A percentile compares a stretch with the other conserved stretches of the same genome.
Conservation (phyloP, 1,140 invertebrate genomes). For the Diuraphis noxia region DNA sequence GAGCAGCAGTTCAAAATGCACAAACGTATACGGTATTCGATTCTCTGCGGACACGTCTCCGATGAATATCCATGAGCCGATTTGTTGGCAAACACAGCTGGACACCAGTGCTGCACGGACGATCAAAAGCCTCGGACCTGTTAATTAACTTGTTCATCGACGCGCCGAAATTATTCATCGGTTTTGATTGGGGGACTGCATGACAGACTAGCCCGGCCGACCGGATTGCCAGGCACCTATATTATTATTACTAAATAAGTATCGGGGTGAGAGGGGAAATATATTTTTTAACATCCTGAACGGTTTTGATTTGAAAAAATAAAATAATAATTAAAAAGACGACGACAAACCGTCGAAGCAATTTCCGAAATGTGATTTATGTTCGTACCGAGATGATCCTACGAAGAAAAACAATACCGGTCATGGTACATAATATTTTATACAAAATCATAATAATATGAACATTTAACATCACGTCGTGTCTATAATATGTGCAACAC, state of each 20-base stretch:
- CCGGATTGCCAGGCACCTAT: background rate
- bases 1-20: background rate
- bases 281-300: conserved; percentile 4
- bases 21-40: background rate
- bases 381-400: background rate
- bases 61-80: conserved; percentile 47
- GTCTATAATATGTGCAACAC: too few relatives aligned
- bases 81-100: conserved; percentile 25
- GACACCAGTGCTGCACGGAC: background rate
- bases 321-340: background rate
- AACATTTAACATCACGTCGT: too few relatives aligned
- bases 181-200: conserved; percentile 13
- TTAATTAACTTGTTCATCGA: conserved; percentile 51
- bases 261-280: background rate
- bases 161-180: conserved; percentile 43
- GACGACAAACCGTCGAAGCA: background rate
- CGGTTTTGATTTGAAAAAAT: background rate
- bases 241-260: background rate
- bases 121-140: conserved; percentile 30
- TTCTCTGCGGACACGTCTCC: conserved; percentile 22
- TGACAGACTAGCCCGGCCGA: background rate
- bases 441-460: background rate
- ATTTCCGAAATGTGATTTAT: background rate
- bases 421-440: background rate
- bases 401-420: background rate